These are phyloP conservation scores for Zygothrica quintamaculata DNA, from an alignment of 2,888 invertebrate species.

Conservation along the genomic window DNA sequence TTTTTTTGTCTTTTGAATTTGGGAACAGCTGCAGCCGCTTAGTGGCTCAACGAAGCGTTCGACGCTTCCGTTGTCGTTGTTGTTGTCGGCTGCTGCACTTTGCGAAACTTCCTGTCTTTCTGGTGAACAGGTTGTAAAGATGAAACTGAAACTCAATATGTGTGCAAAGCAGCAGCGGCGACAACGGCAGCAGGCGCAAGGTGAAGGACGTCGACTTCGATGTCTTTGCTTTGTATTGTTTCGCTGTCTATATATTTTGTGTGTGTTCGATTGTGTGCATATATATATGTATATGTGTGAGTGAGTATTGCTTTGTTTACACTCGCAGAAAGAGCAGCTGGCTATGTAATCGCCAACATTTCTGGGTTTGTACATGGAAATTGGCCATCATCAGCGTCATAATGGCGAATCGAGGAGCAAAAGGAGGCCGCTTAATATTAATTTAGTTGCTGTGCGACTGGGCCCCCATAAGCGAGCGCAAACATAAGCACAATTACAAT, in stretches of 20 bases:
- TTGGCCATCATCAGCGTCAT: constrained; percentile 52
- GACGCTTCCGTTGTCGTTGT: constrained; percentile 54
- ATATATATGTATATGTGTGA: constrained; percentile 15
- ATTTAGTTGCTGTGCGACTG: constrained; percentile 56
- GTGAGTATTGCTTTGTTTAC: constrained; percentile 64
- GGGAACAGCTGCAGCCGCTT: constrained; percentile 61
- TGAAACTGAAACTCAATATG: constrained; percentile 69
- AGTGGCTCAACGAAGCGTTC: constrained; percentile 53
- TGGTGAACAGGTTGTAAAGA: constrained; percentile 63
- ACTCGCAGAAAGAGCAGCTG: constrained; percentile 73
- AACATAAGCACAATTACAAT: constrained; percentile 20
- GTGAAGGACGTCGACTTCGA: constrained; percentile 70
- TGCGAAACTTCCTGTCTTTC: constrained; percentile 72
- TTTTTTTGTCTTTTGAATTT: constrained; percentile 25
- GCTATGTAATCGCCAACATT: constrained; percentile 28
- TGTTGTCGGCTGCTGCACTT: constrained; percentile 69
- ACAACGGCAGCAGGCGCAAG: constrained; percentile 58
- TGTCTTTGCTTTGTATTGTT: constrained; percentile 25
- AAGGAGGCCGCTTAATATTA: constrained; percentile 61
- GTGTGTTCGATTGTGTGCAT: constrained; percentile 13
- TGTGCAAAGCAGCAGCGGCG: constrained; percentile 26
- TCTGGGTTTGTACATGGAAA: constrained; percentile 50
- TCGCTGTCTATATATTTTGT: constrained; percentile 14
- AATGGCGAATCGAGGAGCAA: constrained; percentile 36
- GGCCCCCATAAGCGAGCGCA: constrained; percentile 28